A percentile compares a stretch with the other conserved stretches of the same genome.
Evolutionary conservation across 2,797 vertebrate genomes (phyloP).

Genomic region (Thripadectes ignobilis): DNA sequence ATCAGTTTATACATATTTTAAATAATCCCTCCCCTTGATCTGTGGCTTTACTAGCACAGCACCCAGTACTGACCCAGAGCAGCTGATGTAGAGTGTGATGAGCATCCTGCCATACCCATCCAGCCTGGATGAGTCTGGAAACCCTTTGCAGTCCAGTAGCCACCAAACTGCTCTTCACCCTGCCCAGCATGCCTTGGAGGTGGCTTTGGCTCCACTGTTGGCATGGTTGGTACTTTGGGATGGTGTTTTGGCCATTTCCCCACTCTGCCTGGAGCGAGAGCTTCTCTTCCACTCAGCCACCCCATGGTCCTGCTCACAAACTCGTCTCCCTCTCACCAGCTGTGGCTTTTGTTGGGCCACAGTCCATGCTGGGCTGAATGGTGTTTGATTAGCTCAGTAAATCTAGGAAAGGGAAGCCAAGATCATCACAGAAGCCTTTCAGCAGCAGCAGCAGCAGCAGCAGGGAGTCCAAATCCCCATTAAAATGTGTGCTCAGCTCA

Average conservation of each 20-base stretch:
- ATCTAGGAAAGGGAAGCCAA: slow-evolving; percentile 41
- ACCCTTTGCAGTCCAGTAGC: neutral
- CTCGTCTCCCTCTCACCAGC: neutral
- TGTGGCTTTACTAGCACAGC: neutral
- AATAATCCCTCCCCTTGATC: fast-evolving
- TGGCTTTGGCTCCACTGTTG: neutral
- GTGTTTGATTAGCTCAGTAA: slow-evolving; percentile 33
- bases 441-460: slow-evolving; percentile 12
- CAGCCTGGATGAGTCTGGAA: neutral
- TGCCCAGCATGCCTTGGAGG: neutral
- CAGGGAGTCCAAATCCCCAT: slow-evolving; percentile 35
- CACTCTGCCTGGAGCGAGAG: neutral
- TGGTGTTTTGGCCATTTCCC: neutral
- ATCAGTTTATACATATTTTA: neutral
- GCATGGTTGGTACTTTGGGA: neutral
- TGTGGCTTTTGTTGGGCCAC: neutral
- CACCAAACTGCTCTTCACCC: neutral
- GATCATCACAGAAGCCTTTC: slow-evolving; percentile 24
- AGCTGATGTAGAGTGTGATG: neutral
- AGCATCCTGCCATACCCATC: neutral
- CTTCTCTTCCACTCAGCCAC: neutral
- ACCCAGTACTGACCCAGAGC: neutral
- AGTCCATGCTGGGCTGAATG: neutral
- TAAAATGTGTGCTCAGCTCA: slow-evolving; percentile 37
- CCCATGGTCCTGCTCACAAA: neutral